Percentiles rank a stretch among this genome's conserved stretches.
phyloP scores from a whole-genome alignment of 2,113 vertebrate species.

The Chaetorhynchus papuensis region DNA sequence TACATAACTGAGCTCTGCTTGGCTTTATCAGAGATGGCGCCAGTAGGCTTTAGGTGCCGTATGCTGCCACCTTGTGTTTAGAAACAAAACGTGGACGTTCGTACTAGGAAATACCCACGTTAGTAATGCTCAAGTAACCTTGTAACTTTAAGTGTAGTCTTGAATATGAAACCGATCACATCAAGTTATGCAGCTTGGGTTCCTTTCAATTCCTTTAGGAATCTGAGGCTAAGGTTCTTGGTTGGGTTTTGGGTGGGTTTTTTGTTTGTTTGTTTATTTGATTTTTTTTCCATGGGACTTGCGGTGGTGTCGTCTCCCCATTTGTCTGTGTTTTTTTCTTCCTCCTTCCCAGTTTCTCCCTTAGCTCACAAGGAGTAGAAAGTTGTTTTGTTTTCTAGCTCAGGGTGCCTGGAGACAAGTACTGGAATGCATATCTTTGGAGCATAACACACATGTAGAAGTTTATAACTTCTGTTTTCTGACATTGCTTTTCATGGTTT shows the following conservation, averaged over 20 bases:
- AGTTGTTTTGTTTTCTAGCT: not conserved
- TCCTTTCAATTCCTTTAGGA: not conserved
- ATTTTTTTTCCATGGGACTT: not conserved
- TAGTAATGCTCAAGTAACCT: not conserved
- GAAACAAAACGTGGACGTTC: not conserved
- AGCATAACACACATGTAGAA: not conserved
- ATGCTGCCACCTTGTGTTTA: not conserved
- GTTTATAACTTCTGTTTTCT: not conserved
- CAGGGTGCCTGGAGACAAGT: not conserved
- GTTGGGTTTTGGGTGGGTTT: not conserved
- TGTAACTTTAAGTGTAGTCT: not conserved
- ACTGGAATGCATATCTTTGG: not conserved
- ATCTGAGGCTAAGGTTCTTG: not conserved
- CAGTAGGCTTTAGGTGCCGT: not conserved
- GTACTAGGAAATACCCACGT: not conserved
- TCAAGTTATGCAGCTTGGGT: not conserved
- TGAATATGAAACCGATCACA: not conserved
- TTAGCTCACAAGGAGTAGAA: not conserved
- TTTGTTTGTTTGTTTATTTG: not conserved
- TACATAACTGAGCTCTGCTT: not conserved
- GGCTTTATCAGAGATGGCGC: not conserved
- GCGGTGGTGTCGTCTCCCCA: not conserved
- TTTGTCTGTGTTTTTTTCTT: not conserved
- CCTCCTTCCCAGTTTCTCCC: not conserved
- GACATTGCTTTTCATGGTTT: not conserved